Percentiles rank a stretch among this genome's conserved stretches.
These are phyloP conservation scores for Adelosebastes latens DNA, from an alignment of 2,797 vertebrate genomes.

Conservation along the genomic window DNA sequence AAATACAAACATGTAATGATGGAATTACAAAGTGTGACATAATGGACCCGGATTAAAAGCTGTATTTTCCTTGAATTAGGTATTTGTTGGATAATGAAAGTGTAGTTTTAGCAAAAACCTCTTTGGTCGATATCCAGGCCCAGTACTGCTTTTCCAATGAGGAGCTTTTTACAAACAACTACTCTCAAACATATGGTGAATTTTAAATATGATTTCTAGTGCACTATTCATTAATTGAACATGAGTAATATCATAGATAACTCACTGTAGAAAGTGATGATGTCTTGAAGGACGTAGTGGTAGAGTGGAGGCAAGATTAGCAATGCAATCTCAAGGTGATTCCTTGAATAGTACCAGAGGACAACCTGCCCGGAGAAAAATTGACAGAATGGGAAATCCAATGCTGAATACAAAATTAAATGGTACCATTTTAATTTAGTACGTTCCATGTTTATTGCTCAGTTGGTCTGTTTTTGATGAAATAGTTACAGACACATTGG, in stretches of 20 bases:
- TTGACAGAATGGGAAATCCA: neutral
- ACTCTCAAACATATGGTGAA: neutral
- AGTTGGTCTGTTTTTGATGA: neutral
- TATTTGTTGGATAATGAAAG: slow-evolving; percentile 14
- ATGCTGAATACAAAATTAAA: neutral
- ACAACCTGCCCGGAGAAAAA: neutral
- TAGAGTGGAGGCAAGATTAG: slow-evolving; percentile 9
- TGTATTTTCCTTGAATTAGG: neutral
- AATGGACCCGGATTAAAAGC: neutral
- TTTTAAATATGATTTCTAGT: neutral
- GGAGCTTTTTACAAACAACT: neutral
- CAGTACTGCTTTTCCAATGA: neutral
- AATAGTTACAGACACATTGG: neutral
- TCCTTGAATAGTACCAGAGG: too few relatives aligned
- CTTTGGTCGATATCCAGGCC: neutral
- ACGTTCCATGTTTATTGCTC: neutral
- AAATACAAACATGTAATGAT: neutral
- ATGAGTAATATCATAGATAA: neutral
- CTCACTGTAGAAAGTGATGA: neutral
- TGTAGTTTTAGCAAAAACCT: slow-evolving; percentile 16
- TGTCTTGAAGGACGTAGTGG: slow-evolving; percentile 3
- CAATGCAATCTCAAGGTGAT: neutral
- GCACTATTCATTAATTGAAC: neutral
- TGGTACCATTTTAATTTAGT: neutral
- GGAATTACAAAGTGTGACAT: neutral